phyloP scores from a whole-genome alignment of 2,797 vertebrate species.

The Spinibarbus caldwelli region DNA sequence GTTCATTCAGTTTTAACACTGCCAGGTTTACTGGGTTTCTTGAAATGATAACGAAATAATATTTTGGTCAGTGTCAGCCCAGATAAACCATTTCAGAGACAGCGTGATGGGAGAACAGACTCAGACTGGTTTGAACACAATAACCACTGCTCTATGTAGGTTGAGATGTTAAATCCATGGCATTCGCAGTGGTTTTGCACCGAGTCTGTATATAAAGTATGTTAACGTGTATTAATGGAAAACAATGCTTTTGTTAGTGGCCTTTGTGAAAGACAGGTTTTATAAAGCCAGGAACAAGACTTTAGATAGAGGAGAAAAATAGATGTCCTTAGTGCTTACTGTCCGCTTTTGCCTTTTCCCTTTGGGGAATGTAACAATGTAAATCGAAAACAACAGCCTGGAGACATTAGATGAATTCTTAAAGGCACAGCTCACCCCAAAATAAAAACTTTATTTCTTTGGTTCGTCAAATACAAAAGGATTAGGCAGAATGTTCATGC shows the following conservation, averaged over 20 bases:
- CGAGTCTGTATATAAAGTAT: constrained; percentile 56
- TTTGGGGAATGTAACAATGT: constrained; percentile 56
- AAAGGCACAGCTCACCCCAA: background rate
- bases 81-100: constrained; percentile 79
- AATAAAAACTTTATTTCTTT: background rate
- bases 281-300: constrained; percentile 70
- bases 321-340: constrained; percentile 61
- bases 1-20: constrained; percentile 99
- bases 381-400: constrained; percentile 47
- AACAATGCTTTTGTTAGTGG: constrained; percentile 59
- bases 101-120: constrained; percentile 67
- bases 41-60: constrained; percentile 94
- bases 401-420: background rate
- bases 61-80: constrained; percentile 86
- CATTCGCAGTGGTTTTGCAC: constrained; percentile 64
- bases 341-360: constrained; percentile 65
- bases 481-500: background rate
- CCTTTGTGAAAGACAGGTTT: constrained; percentile 72
- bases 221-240: constrained; percentile 51
- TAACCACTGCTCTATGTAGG: constrained; percentile 60
- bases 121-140: constrained; percentile 35
- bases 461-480: background rate
- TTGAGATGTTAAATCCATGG: constrained; percentile 66
- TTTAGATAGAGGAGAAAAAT: constrained; percentile 67
- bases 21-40: constrained; percentile 99